Percentiles rank a stretch among this genome's conserved stretches.
Conservation (phyloP, 2,113 vertebrate species). For the Lophotis ruficrista region DNA sequence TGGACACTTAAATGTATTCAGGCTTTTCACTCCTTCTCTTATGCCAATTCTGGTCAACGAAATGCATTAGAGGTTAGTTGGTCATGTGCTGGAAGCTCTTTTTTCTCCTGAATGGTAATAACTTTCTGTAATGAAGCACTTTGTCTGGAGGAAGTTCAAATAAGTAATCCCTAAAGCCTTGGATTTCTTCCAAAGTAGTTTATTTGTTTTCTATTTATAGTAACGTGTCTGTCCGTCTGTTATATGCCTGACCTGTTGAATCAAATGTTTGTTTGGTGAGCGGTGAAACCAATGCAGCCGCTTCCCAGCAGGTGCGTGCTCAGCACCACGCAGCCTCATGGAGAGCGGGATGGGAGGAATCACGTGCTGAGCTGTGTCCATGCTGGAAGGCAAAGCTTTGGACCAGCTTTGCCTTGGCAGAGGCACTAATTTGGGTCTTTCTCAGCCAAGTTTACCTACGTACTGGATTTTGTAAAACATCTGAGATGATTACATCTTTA, state of each 20-base stretch:
- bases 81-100: neutral
- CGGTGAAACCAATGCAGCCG: neutral
- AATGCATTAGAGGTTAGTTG: neutral
- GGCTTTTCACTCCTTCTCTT: neutral
- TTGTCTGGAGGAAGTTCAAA: neutral
- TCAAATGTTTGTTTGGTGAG: neutral
- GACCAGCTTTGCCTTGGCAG: neutral
- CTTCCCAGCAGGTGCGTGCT: fast-evolving
- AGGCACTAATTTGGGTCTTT: neutral
- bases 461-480: neutral
- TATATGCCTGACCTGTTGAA: neutral
- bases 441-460: neutral
- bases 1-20: neutral
- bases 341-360: too few relatives aligned
- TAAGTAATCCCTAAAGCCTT: neutral
- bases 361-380: neutral
- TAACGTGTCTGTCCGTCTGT: neutral
- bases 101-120: neutral
- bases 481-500: neutral
- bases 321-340: too few relatives aligned
- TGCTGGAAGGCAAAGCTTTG: neutral
- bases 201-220: constrained; percentile 20
- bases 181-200: neutral
- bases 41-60: neutral
- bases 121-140: neutral